Conservation (phyloP, 2,797 vertebrate species). For the Clamator glandarius region DNA sequence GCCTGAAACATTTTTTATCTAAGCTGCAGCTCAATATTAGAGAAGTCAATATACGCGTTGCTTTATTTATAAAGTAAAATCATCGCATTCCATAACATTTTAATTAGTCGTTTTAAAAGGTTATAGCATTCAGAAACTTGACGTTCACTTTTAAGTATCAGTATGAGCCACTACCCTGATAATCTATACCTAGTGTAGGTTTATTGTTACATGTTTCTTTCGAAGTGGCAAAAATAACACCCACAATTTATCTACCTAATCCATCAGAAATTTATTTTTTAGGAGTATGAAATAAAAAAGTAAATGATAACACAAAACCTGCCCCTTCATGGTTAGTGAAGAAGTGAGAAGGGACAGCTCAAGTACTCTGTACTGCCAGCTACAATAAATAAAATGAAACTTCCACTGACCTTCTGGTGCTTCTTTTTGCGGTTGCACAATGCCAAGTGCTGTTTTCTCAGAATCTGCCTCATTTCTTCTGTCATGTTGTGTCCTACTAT, state of each 20-base stretch:
- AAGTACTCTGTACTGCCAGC: not conserved
- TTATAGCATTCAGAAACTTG: not conserved
- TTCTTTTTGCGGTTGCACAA: conserved; percentile 15
- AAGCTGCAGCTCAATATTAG: not conserved
- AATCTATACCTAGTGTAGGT: not conserved
- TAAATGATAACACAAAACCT: not conserved
- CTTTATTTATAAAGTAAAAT: not conserved
- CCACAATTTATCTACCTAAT: not conserved
- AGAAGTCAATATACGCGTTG: too few species aligned
- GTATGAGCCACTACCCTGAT: not conserved
- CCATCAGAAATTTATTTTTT: not conserved
- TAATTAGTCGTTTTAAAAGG: not conserved
- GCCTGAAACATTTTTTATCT: not conserved
- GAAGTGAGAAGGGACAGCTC: not conserved
- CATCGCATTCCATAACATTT: not conserved
- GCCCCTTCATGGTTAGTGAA: not conserved
- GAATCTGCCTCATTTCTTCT: conserved; percentile 6
- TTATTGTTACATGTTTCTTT: not conserved
- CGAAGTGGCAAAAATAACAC: not conserved
- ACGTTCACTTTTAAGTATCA: not conserved
- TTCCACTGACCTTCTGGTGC: conserved; percentile 52
- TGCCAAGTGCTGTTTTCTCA: not conserved
- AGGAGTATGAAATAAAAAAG: not conserved
- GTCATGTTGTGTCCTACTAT: conserved; percentile 40
- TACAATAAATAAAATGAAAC: not conserved